Evolutionary conservation across 1,140 invertebrate species (phyloP), one percentile per base, ranked within the genome.

Genomic region (Drosophila lowei): DNA sequence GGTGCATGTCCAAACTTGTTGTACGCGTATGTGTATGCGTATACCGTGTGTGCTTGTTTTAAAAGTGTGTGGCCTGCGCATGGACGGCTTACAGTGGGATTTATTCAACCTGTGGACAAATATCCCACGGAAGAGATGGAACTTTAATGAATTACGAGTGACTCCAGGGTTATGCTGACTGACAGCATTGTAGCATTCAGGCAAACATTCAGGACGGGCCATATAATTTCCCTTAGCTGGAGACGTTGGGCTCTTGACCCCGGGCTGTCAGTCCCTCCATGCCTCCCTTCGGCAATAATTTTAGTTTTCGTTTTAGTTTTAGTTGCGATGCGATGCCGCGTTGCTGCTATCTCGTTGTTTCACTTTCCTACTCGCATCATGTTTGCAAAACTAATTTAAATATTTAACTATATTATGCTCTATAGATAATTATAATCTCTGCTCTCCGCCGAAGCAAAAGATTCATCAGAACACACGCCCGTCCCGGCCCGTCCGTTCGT

Each of bases 361-460:
- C 59, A 73, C 71, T 73, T 73, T 73, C 71, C 41, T 34, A 9
- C 30, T 54, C 18, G 47, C 42, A 16, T 38, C 11, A 38, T 44
- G 49, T 62, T 73, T 73, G 30, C 46, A 28, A 52, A 72, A 73
- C 47, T 73, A 73, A 73, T 57, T 34, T 41, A 73, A 73, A 73
- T 73, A 73, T 73, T 73, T 73, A 73, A 55, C 48, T 73, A 43
- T 73, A 43, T 65, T 73, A 65, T 71, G 67, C 30, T 71, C 11
- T 13, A 38, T 13, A 38, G 34, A 59, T 50, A 59, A 47, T 71
- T 71, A 46, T 59, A 49, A 70, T 70, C 66, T 43, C 21, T 23
- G 21, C 21, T n/a, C 47, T 50, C 47, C 49, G 8, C 41, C 41
- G 59, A 43, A 28, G n/a, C 16, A 13, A 3, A 42, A 34, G 21